Evolutionary conservation across 2,888 invertebrate genomes (phyloP).

Genomic region (Clunio marinus): DNA sequence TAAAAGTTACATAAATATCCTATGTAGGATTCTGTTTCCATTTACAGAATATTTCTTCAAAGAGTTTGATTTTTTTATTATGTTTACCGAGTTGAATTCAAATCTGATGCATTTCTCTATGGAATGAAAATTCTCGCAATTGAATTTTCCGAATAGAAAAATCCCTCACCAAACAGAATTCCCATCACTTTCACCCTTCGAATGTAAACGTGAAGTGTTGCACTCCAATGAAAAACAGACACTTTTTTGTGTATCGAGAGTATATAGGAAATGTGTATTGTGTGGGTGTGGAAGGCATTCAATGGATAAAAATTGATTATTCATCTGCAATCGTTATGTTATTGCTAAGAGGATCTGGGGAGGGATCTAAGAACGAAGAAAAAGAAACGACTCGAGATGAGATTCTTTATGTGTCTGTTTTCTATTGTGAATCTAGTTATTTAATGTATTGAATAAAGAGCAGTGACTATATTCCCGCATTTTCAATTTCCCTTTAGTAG

Average conservation of each 20-base stretch:
- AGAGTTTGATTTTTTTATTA: background rate
- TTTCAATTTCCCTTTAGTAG: background rate
- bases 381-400: background rate
- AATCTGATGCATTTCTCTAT: background rate
- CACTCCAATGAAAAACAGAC: conserved; percentile 1
- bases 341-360: background rate
- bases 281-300: conserved; percentile 4
- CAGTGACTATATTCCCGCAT: conserved; percentile 3
- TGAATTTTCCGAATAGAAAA: no score
- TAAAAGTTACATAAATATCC: conserved; percentile 4
- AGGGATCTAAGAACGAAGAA: background rate
- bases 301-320: conserved; percentile 29
- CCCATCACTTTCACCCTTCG: background rate
- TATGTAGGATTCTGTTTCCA: no score
- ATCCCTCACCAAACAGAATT: background rate
- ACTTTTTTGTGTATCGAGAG: conserved; percentile 14
- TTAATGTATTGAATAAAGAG: background rate
- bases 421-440: background rate
- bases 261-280: no score
- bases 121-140: background rate
- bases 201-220: conserved; percentile 8
- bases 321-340: conserved; percentile 3
- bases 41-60: background rate
- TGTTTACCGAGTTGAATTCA: background rate
- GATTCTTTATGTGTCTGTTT: conserved; percentile 14